These are phyloP conservation scores for Chaenocephalus aceratus DNA, from an alignment of 2,113 vertebrate species.

Conservation along the genomic window DNA sequence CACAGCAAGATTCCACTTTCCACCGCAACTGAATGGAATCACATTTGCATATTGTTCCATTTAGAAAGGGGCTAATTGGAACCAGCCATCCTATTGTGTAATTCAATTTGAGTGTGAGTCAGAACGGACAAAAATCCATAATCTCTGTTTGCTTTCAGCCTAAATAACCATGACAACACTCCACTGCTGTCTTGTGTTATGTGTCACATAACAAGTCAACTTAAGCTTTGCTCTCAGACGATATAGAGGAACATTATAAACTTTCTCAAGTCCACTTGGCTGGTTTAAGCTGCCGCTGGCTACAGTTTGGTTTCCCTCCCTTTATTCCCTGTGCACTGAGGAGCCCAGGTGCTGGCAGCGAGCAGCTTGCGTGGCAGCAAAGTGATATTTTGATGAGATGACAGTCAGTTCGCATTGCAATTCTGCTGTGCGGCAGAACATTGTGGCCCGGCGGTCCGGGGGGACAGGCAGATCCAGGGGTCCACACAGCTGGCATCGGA, in stretches of 20 bases:
- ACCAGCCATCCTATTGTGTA: conserved; percentile 24
- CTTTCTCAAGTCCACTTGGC: conserved; percentile 51
- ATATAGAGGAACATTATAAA: conserved; percentile 36
- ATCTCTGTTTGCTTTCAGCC: conserved; percentile 20
- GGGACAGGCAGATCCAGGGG: conserved; percentile 69
- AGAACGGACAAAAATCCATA: conserved; percentile 44
- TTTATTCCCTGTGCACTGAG: conserved; percentile 54
- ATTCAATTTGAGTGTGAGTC: conserved; percentile 51
- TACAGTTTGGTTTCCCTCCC: conserved; percentile 37
- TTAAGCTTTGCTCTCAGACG: conserved; percentile 30
- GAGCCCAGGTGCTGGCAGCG: conserved; percentile 76
- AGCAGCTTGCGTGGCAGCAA: conserved; percentile 72
- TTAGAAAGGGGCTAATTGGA: conserved; percentile 21
- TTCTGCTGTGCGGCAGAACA: conserved; percentile 46
- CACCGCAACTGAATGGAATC: not conserved
- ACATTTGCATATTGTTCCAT: conserved; percentile 11
- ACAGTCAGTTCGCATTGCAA: conserved; percentile 68
- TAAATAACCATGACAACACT: conserved; percentile 38
- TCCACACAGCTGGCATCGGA: conserved; percentile 69
- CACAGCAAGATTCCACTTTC: not conserved
- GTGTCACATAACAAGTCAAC: conserved; percentile 30
- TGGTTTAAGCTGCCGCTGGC: conserved; percentile 41
- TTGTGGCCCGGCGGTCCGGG: conserved; percentile 54
- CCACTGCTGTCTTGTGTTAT: conserved; percentile 16
- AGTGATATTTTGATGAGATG: conserved; percentile 75